A percentile compares a stretch with the other conserved stretches of the same genome.
phyloP scores from a whole-genome alignment of 2,797 vertebrate species.

The Danio choprae region DNA sequence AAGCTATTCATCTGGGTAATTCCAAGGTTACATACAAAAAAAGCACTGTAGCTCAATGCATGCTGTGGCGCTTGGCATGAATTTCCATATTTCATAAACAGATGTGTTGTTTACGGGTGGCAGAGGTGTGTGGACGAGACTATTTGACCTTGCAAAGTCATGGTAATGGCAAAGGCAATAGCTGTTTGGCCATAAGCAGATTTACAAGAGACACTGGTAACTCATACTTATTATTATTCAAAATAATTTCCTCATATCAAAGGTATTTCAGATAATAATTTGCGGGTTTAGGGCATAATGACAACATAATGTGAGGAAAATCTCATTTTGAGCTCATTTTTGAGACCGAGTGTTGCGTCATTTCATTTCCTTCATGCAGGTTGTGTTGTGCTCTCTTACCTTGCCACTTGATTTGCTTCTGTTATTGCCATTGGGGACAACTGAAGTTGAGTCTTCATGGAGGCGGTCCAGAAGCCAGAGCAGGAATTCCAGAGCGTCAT shows the following conservation, averaged over 20 bases:
- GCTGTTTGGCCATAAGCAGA: background rate
- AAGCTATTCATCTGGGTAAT: slow-evolving; percentile 16
- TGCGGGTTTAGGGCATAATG: background rate
- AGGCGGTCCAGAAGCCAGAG: slow-evolving; percentile 94
- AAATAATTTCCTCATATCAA: slow-evolving; percentile 12
- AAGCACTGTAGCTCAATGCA: background rate
- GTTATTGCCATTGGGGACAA: slow-evolving; percentile 72
- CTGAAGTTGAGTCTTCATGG: slow-evolving; percentile 85
- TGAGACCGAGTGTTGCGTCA: slow-evolving; percentile 14
- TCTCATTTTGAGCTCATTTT: slow-evolving; percentile 7
- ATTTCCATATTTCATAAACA: slow-evolving; percentile 31
- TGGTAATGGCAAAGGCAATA: slow-evolving; percentile 2
- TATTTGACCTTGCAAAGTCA: slow-evolving; percentile 14
- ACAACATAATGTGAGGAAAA: background rate
- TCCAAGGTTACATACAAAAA: slow-evolving; percentile 27
- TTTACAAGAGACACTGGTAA: slow-evolving; percentile 3
- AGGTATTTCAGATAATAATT: slow-evolving; percentile 11
- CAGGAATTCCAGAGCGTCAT: slow-evolving; percentile 95
- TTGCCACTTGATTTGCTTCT: slow-evolving; percentile 68
- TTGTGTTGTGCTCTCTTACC: slow-evolving; percentile 72
- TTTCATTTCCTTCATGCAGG: background rate
- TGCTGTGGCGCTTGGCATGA: background rate
- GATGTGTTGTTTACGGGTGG: slow-evolving; percentile 30
- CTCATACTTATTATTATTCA: background rate
- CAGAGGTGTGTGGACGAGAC: background rate